Base-by-base conservation (phyloP, 2,888 invertebrate genomes). In the Synanthedon andrenaeformis region DNA sequence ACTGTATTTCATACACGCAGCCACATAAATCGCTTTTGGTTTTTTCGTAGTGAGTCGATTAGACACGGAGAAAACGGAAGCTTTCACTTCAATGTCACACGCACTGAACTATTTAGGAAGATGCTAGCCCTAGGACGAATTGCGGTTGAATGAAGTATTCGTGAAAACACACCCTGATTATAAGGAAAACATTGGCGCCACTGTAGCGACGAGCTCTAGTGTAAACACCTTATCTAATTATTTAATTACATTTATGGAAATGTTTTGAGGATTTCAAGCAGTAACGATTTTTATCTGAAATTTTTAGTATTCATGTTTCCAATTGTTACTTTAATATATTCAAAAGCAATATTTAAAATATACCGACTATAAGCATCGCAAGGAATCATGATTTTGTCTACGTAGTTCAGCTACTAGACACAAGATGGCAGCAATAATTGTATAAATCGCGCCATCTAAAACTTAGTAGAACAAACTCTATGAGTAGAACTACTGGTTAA, bases 151-250 rank as follows among this genome's bases (percentile, higher is more conserved):
- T 87, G 86, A 86, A 72, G 86, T 76, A 79, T 81, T 78, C 79
- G 73, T 82, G 85, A 84, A 85, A 85, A 86, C 79, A 83, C 78
- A 79, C 81, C 76, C 80, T 76, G 79, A 84, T 69, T 86, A 85
- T 87, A 87, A 77, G 82, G 84, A 84, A 86, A 86, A 86, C 71
- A 84, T 64, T 74, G 83, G 85, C 86, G 85, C 86, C 71, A 82
- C 79, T 63, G 63, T 76, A 76, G 77, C 68, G 6, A 62, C 73
- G 85, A 76, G 57, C 56, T 59, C 58, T 59, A 64, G 54, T 17
- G 57, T 55, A 69, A 84, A 73, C 79, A 12, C 42, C 51, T 51
- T 55, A 45, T 45, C 35, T 35, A 51, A 54, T 56, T 52, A 35
- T 35, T 35, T 35, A 35, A 35, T 35, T 35, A 35, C 10, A 3